Base-by-base conservation (phyloP, 1,140 invertebrate genomes). In the Vollenhovia emeryi region DNA sequence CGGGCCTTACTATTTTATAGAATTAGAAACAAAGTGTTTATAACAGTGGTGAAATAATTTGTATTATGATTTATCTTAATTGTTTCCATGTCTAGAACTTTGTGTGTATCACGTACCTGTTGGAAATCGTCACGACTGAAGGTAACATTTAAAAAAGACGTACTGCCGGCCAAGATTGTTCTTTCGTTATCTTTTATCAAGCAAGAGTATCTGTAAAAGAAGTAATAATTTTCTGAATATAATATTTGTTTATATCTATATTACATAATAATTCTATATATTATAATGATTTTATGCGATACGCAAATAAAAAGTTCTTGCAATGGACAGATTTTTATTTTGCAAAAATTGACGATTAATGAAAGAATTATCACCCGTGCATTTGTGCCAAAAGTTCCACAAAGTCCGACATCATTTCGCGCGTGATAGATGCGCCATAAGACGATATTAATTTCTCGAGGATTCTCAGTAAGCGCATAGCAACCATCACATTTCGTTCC, bases 401-500 rank as follows among this genome's bases (percentile, higher is more conserved):
- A 4, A 92, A 76, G 21, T 45, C 69, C 21, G 24, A 6, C 30
- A 91, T 86, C 11, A 85, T 90, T 13, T 93, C 84, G 2, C 87
- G 68, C 3, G 76, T 62, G 50, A 93, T 57, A 82, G 59, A 90
- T 27, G 74, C 74, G 33, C n/a, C 78, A 50, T 94, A 94, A 27
- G 55, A 73, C 6, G 85, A 76, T 52, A 75, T 92, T 30, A 94
- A 85, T 89, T 89, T 93, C 52, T 91, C 85, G 18, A 94, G 86
- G 73, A 93, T 91, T 86, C 92, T 93, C 18, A 94, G 76, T 7
- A 93, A 86, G n/a, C 91, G 18, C 57, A 85, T 86, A 6, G 87
- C 55, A 57, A 90, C 93, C 55, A 86, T 79, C 52, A 93, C 68
- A 2, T 57, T 87, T 48, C 88, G 89, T 62, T 93, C 93, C 43